Evolutionary conservation across 2,888 invertebrate genomes (phyloP).

Genomic region (Diabrotica balteata): DNA sequence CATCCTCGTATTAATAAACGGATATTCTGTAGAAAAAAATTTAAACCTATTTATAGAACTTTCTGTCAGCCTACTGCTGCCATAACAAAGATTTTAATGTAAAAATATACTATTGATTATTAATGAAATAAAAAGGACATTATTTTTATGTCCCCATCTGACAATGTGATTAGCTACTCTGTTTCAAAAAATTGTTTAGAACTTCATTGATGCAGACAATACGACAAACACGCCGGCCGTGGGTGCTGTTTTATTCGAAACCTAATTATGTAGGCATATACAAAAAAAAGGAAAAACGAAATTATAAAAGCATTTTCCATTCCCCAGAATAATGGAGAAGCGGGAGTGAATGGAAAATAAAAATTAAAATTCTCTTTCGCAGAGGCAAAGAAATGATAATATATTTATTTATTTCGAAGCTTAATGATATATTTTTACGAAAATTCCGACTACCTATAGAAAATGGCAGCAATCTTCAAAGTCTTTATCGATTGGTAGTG

Average conservation of each 20-base stretch:
- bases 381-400: constrained; percentile 47
- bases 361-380: constrained; percentile 42
- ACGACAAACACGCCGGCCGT: constrained; percentile 6
- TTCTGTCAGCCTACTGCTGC: no score
- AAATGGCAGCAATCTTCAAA: constrained; percentile 50
- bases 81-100: no score
- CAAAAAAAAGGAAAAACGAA: constrained; percentile 19
- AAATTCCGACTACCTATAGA: constrained; percentile 53
- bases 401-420: constrained; percentile 55
- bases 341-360: constrained; percentile 34
- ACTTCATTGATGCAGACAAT: constrained; percentile 6
- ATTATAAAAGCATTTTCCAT: constrained; percentile 50
- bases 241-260: constrained; percentile 11
- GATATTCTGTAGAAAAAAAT: no score
- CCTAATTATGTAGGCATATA: constrained; percentile 9
- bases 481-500: constrained; percentile 54
- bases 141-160: no score
- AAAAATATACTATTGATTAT: no score
- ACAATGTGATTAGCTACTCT: no score
- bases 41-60: no score
- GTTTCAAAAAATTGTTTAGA: constrained; percentile 3
- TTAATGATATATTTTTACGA: constrained; percentile 57
- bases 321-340: constrained; percentile 52
- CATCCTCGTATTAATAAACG: no score
- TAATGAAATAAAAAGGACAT: no score